Evolutionary conservation across 1,140 invertebrate genomes (phyloP).

Genomic region (Tenebrio molitor): DNA sequence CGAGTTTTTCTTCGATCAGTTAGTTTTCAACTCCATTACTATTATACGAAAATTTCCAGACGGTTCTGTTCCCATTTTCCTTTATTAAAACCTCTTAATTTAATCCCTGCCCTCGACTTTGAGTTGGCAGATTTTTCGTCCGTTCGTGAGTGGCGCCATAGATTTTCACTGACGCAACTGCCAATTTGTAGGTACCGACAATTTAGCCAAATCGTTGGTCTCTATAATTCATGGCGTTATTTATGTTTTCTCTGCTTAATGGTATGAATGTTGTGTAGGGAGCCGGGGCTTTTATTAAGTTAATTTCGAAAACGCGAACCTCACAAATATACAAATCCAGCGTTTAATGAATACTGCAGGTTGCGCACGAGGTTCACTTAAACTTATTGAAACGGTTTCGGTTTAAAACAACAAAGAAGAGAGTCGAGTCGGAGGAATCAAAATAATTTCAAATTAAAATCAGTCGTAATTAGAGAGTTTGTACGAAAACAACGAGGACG

Average conservation of each 20-base stretch:
- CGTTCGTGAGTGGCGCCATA: background rate
- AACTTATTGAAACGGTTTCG: slow-evolving; percentile 6
- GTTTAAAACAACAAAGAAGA: background rate
- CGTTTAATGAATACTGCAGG: slow-evolving; percentile 30
- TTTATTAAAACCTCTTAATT: slow-evolving; percentile 24
- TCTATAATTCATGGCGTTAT: background rate
- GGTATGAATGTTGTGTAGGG: background rate
- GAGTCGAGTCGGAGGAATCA: background rate
- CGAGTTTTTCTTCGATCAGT: slow-evolving; percentile 37
- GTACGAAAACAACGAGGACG: background rate
- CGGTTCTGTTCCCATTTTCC: slow-evolving; percentile 26
- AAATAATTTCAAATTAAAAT: slow-evolving; percentile 25
- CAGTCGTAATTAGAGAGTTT: slow-evolving; percentile 13
- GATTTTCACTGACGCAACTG: too few species aligned
- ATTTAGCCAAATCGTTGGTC: background rate
- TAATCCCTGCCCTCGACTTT: slow-evolving; percentile 20
- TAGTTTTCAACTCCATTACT: slow-evolving; percentile 36
- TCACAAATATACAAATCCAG: background rate
- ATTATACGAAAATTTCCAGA: slow-evolving; percentile 29
- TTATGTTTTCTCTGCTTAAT: background rate
- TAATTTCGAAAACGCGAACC: background rate
- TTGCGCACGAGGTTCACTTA: slow-evolving; percentile 1
- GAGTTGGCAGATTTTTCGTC: background rate
- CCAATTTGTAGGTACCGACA: too few species aligned
- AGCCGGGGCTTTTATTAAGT: background rate